Evolutionary conservation across 2,113 vertebrate species (phyloP), one percentile per base, ranked within the genome.

Genomic region (Zosterops borbonicus): DNA sequence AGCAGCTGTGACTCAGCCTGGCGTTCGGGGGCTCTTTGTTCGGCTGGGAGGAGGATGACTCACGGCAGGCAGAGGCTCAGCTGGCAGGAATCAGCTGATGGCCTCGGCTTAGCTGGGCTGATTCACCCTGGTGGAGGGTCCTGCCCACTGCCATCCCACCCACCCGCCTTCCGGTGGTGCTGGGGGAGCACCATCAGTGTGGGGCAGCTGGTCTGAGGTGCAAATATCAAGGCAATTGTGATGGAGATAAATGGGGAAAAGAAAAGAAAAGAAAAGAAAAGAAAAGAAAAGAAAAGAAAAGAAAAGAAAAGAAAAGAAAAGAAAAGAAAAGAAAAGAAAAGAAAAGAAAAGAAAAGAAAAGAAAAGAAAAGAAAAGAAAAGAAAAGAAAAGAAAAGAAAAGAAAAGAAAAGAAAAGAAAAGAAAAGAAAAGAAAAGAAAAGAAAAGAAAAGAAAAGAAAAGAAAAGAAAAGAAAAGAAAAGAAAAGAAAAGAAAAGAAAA

Each of bases 151-250:
- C 64, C 14, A 41, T 37, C 41, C 78, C 69, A 50, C 56, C 50
- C 83, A 23, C 22, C 24, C 20, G 4, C 14, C 55, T 9, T 31
- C 39, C 4, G 42, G 1, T 1, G 21, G 17, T 2, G 75, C 68
- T 23, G 78, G 35, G 49, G 9, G 2, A 67, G 14, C 44, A 12
- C 20, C 31, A 1, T 1, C 27, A 4, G 4, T 0, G 0, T 1
- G 42, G 52, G 67, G 37, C 44, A 33, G 79, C 58, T 62, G 71
- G 35, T 12, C 15, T 1, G 39, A 47, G 59, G 14, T 5, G 4
- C 2, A 17, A 5, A 31, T 16, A 17, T 25, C 37, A 1, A 7
- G 52, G 27, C 5, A 9, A 6, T 18, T 14, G 69, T 13, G 52
- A 28, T 22, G 42, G 63, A 69, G 29, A 42, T 41, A 27, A 55